A percentile compares a stretch with the other conserved stretches of the same genome.
phyloP scores from a whole-genome alignment of 1,140 invertebrate genomes.

The Ruditapes philippinarum region DNA sequence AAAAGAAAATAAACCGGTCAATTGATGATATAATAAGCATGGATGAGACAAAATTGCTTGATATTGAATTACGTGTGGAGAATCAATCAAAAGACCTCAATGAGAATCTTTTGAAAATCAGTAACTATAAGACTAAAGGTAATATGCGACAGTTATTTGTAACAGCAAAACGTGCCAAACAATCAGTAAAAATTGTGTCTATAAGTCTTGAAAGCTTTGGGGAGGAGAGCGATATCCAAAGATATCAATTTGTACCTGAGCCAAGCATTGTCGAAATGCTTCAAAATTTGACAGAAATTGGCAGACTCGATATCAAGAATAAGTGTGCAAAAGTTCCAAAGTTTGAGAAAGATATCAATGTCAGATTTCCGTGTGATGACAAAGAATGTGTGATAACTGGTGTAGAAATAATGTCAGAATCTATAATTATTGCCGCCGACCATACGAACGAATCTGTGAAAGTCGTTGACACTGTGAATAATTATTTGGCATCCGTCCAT shows the following conservation, averaged over 20 bases:
- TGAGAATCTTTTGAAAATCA: too few relatives aligned
- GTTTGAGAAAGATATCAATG: not conserved
- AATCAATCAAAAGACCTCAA: too few relatives aligned
- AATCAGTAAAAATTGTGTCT: not conserved
- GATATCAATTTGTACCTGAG: not conserved
- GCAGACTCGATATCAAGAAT: not conserved
- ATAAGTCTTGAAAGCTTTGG: not conserved
- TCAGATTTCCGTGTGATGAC: not conserved
- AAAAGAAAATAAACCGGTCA: too few relatives aligned
- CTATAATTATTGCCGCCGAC: not conserved
- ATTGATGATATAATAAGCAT: not conserved
- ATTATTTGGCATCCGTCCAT: not conserved
- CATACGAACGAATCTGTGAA: not conserved
- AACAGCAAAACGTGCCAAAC: not conserved
- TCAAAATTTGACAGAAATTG: not conserved
- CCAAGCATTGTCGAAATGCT: not conserved
- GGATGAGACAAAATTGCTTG: not conserved
- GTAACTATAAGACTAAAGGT: too few relatives aligned
- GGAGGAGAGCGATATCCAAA: not conserved
- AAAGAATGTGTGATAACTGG: not conserved
- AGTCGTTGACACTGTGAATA: not conserved
- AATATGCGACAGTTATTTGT: not conserved
- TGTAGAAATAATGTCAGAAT: not conserved
- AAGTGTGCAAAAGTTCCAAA: not conserved
- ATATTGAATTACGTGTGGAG: too few relatives aligned